Evolutionary conservation across 2,888 invertebrate species (phyloP).

Genomic region (Rhimphoctona megacephalus): DNA sequence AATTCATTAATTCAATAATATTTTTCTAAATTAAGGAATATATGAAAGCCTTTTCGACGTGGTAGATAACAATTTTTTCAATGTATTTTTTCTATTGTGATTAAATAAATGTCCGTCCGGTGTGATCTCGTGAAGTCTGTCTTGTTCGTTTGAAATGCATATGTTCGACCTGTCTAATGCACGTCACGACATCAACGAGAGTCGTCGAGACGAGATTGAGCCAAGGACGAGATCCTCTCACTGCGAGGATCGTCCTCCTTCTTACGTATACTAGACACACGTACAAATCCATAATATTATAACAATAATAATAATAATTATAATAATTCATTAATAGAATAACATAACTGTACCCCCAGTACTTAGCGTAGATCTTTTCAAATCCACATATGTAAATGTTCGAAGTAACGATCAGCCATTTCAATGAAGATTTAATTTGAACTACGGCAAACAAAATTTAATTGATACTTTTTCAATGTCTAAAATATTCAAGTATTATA

Average conservation of each 20-base stretch:
- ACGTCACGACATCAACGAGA: slow-evolving; percentile 54
- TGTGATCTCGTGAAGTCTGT: slow-evolving; percentile 36
- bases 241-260: slow-evolving; percentile 64
- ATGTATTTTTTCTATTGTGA: background rate
- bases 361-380: slow-evolving; percentile 8
- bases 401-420: background rate
- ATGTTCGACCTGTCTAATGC: slow-evolving; percentile 24
- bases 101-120: slow-evolving; percentile 2
- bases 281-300: slow-evolving; percentile 3
- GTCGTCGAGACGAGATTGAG: slow-evolving; percentile 51
- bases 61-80: background rate
- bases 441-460: background rate
- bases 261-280: slow-evolving; percentile 8
- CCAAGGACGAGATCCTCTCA: slow-evolving; percentile 77
- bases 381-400: slow-evolving; percentile 7
- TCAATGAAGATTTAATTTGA: background rate
- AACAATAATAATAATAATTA: slow-evolving; percentile 24
- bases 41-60: background rate
- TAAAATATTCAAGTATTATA: background rate
- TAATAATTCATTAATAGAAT: slow-evolving; percentile 39
- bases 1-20: background rate
- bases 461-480: background rate
- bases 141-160: slow-evolving; percentile 40
- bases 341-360: slow-evolving; percentile 24
- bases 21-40: background rate